phyloP scores from a whole-genome alignment of 2,888 invertebrate genomes.

The Himalopsyche anomala region DNA sequence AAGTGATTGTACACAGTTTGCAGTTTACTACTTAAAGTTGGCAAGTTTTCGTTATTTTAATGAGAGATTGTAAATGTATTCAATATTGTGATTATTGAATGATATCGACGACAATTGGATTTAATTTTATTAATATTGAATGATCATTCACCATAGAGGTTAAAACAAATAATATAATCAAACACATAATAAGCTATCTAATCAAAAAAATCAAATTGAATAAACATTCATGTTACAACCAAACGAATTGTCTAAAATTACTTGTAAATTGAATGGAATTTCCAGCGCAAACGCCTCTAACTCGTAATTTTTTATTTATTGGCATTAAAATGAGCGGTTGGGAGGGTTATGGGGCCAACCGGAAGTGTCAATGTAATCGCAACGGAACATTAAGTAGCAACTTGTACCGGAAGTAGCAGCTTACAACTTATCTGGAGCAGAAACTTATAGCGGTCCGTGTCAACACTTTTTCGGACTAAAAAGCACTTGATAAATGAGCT shows the following conservation, averaged over 20 bases:
- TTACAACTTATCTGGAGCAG: slow-evolving; percentile 40
- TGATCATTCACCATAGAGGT: too few relatives aligned
- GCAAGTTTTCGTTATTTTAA: too few relatives aligned
- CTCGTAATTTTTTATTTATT: slow-evolving; percentile 38
- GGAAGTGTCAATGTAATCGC: slow-evolving; percentile 43
- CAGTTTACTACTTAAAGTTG: too few relatives aligned
- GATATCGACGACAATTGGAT: too few relatives aligned
- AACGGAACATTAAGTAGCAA: slow-evolving; percentile 37
- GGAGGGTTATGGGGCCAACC: not conserved
- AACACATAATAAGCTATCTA: too few relatives aligned
- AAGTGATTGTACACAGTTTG: too few relatives aligned
- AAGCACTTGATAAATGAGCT: slow-evolving; percentile 40
- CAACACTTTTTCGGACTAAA: slow-evolving; percentile 35
- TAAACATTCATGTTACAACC: too few relatives aligned
- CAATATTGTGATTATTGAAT: too few relatives aligned
- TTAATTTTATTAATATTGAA: too few relatives aligned
- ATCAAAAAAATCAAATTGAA: too few relatives aligned
- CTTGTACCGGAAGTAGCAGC: slow-evolving; percentile 37
- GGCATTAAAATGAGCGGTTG: slow-evolving; percentile 1
- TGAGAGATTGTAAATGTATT: too few relatives aligned
- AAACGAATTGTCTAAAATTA: not conserved
- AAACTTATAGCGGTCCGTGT: slow-evolving; percentile 36
- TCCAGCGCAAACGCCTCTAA: not conserved
- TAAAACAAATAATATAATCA: too few relatives aligned
- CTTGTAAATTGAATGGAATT: not conserved